A percentile compares a stretch with the other conserved stretches of the same genome.
Conservation (phyloP, 2,888 invertebrate species). For the Nysson spinosus region DNA sequence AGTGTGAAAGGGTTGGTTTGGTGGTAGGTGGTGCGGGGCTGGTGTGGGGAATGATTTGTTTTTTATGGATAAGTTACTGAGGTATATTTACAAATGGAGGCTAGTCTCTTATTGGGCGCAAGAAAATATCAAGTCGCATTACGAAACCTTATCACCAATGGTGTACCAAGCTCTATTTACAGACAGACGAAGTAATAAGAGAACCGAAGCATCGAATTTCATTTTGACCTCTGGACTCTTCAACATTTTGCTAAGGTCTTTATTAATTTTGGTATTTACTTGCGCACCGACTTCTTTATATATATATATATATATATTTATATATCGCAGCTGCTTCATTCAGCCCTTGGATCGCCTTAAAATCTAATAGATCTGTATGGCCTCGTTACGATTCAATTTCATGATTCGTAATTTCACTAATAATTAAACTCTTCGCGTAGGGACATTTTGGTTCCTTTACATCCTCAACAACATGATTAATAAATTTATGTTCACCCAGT, state of each 20-base stretch:
- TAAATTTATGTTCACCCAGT: conserved; percentile 24
- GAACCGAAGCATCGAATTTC: conserved; percentile 9
- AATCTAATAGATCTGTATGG: conserved; percentile 63
- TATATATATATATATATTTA: no score
- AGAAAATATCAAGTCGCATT: conserved; percentile 49
- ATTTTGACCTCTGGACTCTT: conserved; percentile 5
- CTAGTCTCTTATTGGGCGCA: conserved; percentile 42
- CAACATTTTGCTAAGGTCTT: not conserved
- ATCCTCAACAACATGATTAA: conserved; percentile 56
- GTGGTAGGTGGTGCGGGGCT: no score
- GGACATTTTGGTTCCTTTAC: conserved; percentile 54
- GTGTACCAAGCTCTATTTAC: conserved; percentile 6
- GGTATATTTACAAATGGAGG: conserved; percentile 61
- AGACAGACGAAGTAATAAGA: conserved; percentile 10
- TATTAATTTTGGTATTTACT: conserved; percentile 49
- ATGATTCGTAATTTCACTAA: conserved; percentile 56
- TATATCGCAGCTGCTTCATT: conserved; percentile 15
- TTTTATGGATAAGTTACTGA: conserved; percentile 43
- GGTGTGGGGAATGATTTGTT: no score
- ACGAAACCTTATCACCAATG: conserved; percentile 1
- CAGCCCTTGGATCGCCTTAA: conserved; percentile 46
- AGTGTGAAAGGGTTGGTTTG: no score
- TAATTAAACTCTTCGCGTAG: conserved; percentile 41
- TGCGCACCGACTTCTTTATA: conserved; percentile 46
- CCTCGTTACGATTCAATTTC: conserved; percentile 56